Conservation (phyloP, 2,888 invertebrate genomes). For the Prionchulus punctatus region DNA sequence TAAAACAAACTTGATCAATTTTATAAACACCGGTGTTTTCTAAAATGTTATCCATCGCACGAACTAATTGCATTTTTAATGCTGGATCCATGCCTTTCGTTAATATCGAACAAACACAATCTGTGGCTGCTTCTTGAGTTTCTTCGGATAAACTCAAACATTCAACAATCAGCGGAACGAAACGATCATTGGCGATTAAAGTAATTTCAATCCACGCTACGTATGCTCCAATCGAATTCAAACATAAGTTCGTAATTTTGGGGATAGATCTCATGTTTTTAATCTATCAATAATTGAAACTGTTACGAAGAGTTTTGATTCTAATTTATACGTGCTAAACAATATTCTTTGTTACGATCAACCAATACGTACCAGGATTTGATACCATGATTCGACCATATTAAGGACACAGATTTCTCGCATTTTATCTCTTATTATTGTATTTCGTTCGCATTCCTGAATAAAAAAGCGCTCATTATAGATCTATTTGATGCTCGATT, state of each 20-base stretch:
- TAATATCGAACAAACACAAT: constrained; percentile 35
- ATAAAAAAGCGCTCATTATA: constrained; percentile 9
- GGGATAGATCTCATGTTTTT: too few relatives aligned
- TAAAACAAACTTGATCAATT: constrained; percentile 24
- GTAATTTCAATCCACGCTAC: constrained; percentile 46
- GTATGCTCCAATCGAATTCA: constrained; percentile 42
- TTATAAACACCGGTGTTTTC: constrained; percentile 35
- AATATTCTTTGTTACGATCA: too few relatives aligned
- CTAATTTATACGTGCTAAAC: too few relatives aligned
- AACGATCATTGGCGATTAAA: constrained; percentile 43
- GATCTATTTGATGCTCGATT: background rate
- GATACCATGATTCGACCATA: constrained; percentile 42
- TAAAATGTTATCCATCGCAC: constrained; percentile 37
- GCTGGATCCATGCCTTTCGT: constrained; percentile 45
- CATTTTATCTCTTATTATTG: constrained; percentile 43
- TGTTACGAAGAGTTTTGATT: too few relatives aligned
- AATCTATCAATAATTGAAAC: background rate
- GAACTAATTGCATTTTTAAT: constrained; percentile 41
- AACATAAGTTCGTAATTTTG: constrained; percentile 29
- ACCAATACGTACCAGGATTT: constrained; percentile 41
- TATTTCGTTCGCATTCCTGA: constrained; percentile 39
- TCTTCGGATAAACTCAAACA: background rate
- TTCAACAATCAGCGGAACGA: constrained; percentile 38
- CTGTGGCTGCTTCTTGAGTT: constrained; percentile 40
- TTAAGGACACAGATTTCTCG: constrained; percentile 40